Evolutionary conservation across 2,113 vertebrate species (phyloP), one percentile per base, ranked within the genome.

Genomic region (Varanus komodoensis): DNA sequence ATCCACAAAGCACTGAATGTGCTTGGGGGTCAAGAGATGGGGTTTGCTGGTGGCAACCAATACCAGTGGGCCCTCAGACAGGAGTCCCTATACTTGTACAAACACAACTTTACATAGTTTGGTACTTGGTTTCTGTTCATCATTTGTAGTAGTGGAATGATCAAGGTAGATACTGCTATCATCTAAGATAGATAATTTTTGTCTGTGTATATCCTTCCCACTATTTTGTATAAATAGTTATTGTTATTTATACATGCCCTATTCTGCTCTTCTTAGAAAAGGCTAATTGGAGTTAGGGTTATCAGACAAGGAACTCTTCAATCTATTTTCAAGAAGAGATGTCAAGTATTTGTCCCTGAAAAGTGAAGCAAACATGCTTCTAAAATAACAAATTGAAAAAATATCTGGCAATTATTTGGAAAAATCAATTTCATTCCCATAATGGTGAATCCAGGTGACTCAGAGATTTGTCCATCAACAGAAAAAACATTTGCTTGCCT

Each of bases 381-480:
- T 77, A 75, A 57, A 77, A 77, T 25, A 68, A 2, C 12, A 38
- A 84, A 68, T 57, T 52, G 82, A 89, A 23, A 68, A 75, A 83
- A 89, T 75, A 77, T 77, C 77, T 67, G 29, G 88, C 54, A 89
- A 84, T 84, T 84, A 78, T 83, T 89, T 34, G 54, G 80, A 64
- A 50, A 75, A 83, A 84, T 67, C 82, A 6, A 54, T 83, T 84
- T 69, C 32, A 78, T 52, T 57, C 73, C 29, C n/a, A 89, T 89
- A 61, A 69, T 79, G 12, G 32, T 44, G 11, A 52, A 57, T n/a
- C 29, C 61, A 78, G 90, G 73, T 68, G 80, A 87, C 11, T 84
- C 48, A 71, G 48, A 88, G 17, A 69, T 57, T 44, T 19, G 83
- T 87, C 74, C 48, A 44, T 84, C 90, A 91, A 68, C 54, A 50